Evolutionary conservation across 1,140 invertebrate genomes (phyloP), one percentile per base, ranked within the genome.

Genomic region (Drosophila simulans): DNA sequence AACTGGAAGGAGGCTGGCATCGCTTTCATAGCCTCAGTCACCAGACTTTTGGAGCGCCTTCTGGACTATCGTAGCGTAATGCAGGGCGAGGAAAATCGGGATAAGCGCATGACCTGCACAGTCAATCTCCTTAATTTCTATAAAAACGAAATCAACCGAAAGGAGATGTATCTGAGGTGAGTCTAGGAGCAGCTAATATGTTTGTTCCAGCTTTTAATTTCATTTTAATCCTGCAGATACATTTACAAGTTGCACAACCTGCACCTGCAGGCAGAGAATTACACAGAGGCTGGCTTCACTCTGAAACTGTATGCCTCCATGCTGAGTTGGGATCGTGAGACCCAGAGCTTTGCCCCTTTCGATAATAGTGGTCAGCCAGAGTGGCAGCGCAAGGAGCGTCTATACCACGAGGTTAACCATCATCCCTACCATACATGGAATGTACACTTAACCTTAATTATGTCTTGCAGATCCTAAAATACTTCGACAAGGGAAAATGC

Each of bases 51-150:
- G 59, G 97, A 98, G 93, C 93, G 97, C 54, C 93, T 99, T 35
- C 93, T 99, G 12, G 98, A 99, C 93, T 99, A 99, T 92, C 95
- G 97, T 53, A 97, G 96, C 86, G 97, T 98, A 4, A 97, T 98
- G 92, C 96, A 98, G 85, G 97, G 97, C 1, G 97, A 98, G 91
- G 97, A 98, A 85, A 98, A 98, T 92, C 93, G 97, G 22, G 97
- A 98, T 84, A 98, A 98, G 92, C 94, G 98, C 42, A 99, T 99
- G 98, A 98, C 97, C 4, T 99, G 98, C 92, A 99, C 98, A 2
- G 98, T 99, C 45, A 99, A 99, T 93, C 93, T 99, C 64, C 93
- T 99, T 92, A 98, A 99, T 90, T 99, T 99, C 92, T 99, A 99
- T 93, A 98, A 98, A 92, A 97, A 98, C 91, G 98, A 97, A 92